Percentiles rank a stretch among this genome's conserved stretches.
Conservation (phyloP, 2,888 invertebrate genomes). For the Trichacis sp. region DNA sequence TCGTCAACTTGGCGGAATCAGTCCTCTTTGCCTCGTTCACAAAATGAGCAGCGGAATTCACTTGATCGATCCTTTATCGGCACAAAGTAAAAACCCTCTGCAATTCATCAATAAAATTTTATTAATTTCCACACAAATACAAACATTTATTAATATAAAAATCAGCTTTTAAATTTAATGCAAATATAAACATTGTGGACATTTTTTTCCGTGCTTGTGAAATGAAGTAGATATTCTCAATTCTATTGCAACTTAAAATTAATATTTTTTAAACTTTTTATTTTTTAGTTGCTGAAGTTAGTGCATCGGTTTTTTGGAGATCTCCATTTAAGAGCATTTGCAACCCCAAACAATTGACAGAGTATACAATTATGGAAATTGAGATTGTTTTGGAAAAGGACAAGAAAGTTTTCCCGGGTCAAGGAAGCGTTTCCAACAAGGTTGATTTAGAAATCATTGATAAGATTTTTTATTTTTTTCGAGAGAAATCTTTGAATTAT, state of each 20-base stretch:
- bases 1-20: slow-evolving; percentile 88
- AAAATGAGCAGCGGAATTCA: slow-evolving; percentile 92
- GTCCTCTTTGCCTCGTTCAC: slow-evolving; percentile 87
- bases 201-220: no score
- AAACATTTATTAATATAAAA: no score
- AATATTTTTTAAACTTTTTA: no score
- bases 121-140: no score
- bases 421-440: slow-evolving; percentile 87
- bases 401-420: slow-evolving; percentile 85
- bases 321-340: slow-evolving; percentile 89
- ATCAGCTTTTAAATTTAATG: no score
- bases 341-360: slow-evolving; percentile 89
- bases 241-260: no score
- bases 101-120: no score
- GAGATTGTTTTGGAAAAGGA: slow-evolving; percentile 83
- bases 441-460: slow-evolving; percentile 56
- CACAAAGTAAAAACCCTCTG: slow-evolving; percentile 76
- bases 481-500: slow-evolving; percentile 11
- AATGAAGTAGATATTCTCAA: no score
- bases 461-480: slow-evolving; percentile 8
- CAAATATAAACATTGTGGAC: no score
- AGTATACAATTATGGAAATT: slow-evolving; percentile 95
- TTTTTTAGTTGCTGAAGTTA: slow-evolving; percentile 92
- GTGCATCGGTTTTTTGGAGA: slow-evolving; percentile 85
- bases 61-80: slow-evolving; percentile 90